phyloP scores from a whole-genome alignment of 2,888 invertebrate genomes.

The Callyntrura guangdongensis region DNA sequence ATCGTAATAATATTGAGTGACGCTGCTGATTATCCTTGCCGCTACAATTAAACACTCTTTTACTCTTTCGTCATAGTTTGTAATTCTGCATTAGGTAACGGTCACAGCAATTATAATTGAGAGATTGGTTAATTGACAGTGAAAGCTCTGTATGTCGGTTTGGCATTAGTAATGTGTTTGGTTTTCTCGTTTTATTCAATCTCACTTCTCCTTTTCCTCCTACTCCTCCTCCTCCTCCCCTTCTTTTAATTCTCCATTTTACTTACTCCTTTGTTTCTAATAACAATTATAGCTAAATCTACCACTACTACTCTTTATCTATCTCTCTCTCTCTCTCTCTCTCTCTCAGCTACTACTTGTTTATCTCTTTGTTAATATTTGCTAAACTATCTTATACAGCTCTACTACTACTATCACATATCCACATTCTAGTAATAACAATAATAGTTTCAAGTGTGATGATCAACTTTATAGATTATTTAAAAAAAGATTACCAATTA shows the following conservation, averaged over 20 bases:
- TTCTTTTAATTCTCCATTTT: not conserved
- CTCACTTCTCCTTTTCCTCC: not conserved
- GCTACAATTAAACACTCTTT: not conserved
- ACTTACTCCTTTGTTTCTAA: not conserved
- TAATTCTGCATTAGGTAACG: not conserved
- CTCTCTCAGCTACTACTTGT: not conserved
- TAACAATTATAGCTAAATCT: not conserved
- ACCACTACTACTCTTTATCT: not conserved
- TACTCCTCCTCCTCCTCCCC: not conserved
- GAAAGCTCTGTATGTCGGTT: too few relatives aligned
- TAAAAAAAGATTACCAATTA: too few relatives aligned
- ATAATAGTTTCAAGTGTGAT: too few relatives aligned
- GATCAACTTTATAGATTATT: too few relatives aligned
- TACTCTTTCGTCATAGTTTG: constrained; percentile 2
- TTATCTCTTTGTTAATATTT: too few relatives aligned
- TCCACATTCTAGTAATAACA: too few relatives aligned
- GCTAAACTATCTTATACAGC: too few relatives aligned
- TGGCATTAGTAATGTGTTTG: too few relatives aligned
- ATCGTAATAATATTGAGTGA: not conserved
- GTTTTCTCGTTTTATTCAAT: too few relatives aligned
- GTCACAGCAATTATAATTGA: too few relatives aligned
- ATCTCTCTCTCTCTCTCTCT: not conserved
- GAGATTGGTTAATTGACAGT: too few relatives aligned
- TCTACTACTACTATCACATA: too few relatives aligned
- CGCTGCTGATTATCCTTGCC: not conserved